A percentile compares a stretch with the other conserved stretches of the same genome.
Evolutionary conservation across 2,888 invertebrate species (phyloP).

Genomic region (Nycteola revayana): DNA sequence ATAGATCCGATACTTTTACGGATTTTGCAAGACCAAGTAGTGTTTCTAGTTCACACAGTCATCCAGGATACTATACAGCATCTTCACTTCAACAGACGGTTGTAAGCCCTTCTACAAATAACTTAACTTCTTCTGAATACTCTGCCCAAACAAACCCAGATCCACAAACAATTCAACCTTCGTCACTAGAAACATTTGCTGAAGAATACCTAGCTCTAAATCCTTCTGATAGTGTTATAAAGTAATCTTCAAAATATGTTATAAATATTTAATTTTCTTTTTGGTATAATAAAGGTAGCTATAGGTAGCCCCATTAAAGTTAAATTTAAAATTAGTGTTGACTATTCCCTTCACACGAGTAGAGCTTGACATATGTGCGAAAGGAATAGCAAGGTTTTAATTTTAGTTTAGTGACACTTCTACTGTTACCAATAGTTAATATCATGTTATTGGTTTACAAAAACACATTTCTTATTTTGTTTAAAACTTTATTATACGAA

Average conservation of each 20-base stretch:
- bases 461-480: slow-evolving; percentile 10
- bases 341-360: slow-evolving; percentile 9
- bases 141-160: slow-evolving; percentile 12
- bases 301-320: slow-evolving; percentile 7
- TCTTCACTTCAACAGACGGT: slow-evolving; percentile 9
- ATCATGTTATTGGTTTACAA: slow-evolving; percentile 4
- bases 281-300: slow-evolving; percentile 3
- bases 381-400: slow-evolving; percentile 7
- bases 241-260: slow-evolving; percentile 8
- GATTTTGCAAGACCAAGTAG: slow-evolving; percentile 8
- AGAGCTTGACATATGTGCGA: slow-evolving; percentile 9
- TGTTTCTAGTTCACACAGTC: slow-evolving; percentile 13
- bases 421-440: slow-evolving; percentile 4
- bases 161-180: slow-evolving; percentile 8
- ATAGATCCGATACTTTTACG: slow-evolving; percentile 11
- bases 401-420: slow-evolving; percentile 11
- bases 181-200: slow-evolving; percentile 9
- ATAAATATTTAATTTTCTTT: slow-evolving; percentile 6
- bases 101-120: slow-evolving; percentile 9
- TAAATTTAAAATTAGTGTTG: slow-evolving; percentile 9
- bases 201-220: slow-evolving; percentile 10
- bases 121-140: slow-evolving; percentile 11
- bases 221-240: slow-evolving; percentile 10
- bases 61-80: slow-evolving; percentile 16
- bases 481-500: slow-evolving; percentile 14